Conservation (phyloP, 2,888 invertebrate genomes). For the Ethmia dodecea region DNA sequence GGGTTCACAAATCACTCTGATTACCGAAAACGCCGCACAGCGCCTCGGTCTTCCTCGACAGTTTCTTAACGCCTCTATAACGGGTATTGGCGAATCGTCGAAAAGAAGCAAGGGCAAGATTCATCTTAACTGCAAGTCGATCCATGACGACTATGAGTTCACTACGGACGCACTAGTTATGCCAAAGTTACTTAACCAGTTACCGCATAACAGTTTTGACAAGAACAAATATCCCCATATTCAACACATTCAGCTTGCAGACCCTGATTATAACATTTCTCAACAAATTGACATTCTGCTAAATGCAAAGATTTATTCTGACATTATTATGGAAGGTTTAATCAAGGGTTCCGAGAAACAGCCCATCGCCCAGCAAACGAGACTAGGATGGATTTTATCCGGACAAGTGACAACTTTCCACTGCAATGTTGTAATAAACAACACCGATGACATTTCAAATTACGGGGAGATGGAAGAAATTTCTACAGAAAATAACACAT, state of each 20-base stretch:
- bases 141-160: conserved; percentile 2
- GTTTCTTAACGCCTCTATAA: background rate
- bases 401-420: too few relatives aligned
- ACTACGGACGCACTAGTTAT: conserved; percentile 3
- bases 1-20: conserved; percentile 2
- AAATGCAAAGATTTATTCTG: conserved; percentile 1
- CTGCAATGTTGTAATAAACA: too few relatives aligned
- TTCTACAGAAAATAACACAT: too few relatives aligned
- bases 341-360: too few relatives aligned
- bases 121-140: conserved; percentile 1
- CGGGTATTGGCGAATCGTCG: conserved; percentile 1
- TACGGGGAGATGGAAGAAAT: too few relatives aligned
- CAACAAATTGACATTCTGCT: conserved; percentile 2
- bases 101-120: conserved; percentile 3
- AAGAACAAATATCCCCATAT: background rate
- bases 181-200: conserved; percentile 4
- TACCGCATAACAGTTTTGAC: conserved; percentile 3
- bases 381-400: too few relatives aligned
- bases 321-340: too few relatives aligned
- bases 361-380: too few relatives aligned
- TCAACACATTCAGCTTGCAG: conserved; percentile 2
- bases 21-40: conserved; percentile 5
- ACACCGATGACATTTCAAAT: too few relatives aligned
- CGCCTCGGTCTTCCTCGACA: background rate
- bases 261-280: conserved; percentile 2